These are phyloP conservation scores for Cephalopholis sonnerati DNA, from an alignment of 2,113 vertebrate genomes.

Conservation along the genomic window DNA sequence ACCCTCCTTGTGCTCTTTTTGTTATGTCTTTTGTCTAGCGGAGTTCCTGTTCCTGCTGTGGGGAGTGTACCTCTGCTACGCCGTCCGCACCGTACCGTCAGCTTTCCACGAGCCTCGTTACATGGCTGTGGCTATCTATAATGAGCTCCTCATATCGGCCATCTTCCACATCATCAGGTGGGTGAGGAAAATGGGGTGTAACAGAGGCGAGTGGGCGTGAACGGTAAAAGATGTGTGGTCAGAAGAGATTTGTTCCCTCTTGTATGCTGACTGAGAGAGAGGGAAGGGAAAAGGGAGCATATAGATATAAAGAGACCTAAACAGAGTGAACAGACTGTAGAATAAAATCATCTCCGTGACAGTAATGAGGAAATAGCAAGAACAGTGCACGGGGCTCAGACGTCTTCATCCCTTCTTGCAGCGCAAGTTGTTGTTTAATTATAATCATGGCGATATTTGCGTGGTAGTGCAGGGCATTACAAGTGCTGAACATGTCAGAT, in stretches of 20 bases:
- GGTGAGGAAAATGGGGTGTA: constrained; percentile 64
- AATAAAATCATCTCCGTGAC: constrained; percentile 24
- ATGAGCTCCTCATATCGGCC: constrained; percentile 97
- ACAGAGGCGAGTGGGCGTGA: background rate
- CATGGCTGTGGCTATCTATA: constrained; percentile 97
- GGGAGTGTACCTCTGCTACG: constrained; percentile 97
- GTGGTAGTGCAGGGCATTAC: constrained; percentile 22
- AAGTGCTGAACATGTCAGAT: constrained; percentile 55
- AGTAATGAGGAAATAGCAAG: constrained; percentile 11
- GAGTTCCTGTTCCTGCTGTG: constrained; percentile 98
- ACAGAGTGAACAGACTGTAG: background rate
- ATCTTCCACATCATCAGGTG: constrained; percentile 97
- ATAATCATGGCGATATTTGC: constrained; percentile 35
- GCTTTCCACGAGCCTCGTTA: constrained; percentile 98
- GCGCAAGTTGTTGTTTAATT: constrained; percentile 34
- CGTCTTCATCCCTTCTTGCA: background rate
- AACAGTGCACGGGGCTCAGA: background rate
- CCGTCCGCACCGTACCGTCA: constrained; percentile 95
- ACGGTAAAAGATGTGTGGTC: background rate
- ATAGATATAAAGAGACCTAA: background rate
- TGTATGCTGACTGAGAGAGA: background rate
- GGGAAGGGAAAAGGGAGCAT: background rate
- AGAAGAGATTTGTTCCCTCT: background rate
- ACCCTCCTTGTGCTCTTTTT: constrained; percentile 5
- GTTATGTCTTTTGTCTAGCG: constrained; percentile 85